Percentiles rank a stretch among this genome's conserved stretches.
Conservation (phyloP, 2,113 vertebrate species). For the Hippocampus barbouri region DNA sequence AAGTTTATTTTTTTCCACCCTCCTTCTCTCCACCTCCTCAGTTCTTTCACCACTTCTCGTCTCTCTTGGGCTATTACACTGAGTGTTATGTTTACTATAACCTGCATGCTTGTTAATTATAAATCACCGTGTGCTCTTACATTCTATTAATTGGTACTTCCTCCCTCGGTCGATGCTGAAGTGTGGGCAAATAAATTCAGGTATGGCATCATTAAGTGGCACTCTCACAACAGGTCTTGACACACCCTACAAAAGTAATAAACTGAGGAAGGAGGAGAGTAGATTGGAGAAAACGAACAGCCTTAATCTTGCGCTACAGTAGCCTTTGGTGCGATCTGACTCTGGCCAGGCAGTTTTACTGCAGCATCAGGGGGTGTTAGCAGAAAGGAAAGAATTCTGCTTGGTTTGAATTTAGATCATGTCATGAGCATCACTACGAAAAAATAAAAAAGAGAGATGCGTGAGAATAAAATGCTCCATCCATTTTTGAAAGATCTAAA, state of each 20-base stretch:
- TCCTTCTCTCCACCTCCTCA: conserved; percentile 77
- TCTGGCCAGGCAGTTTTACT: neutral
- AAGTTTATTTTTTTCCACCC: conserved; percentile 73
- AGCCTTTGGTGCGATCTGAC: conserved; percentile 7
- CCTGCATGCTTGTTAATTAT: conserved; percentile 97
- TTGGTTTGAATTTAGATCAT: no score
- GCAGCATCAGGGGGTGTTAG: neutral
- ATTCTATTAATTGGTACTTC: conserved; percentile 95
- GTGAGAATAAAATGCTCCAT: no score
- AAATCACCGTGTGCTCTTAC: conserved; percentile 92
- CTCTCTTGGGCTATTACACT: conserved; percentile 83
- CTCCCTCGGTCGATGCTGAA: conserved; percentile 67
- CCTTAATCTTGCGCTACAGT: conserved; percentile 41
- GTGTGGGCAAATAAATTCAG: conserved; percentile 85
- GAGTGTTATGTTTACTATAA: conserved; percentile 90
- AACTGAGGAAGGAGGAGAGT: conserved; percentile 31
- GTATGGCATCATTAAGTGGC: conserved; percentile 87
- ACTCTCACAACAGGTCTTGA: conserved; percentile 70
- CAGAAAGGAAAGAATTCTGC: neutral
- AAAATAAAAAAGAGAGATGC: no score
- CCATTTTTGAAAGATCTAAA: no score
- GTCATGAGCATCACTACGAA: no score
- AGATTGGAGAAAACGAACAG: conserved; percentile 20
- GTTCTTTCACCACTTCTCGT: conserved; percentile 63
- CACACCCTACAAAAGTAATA: conserved; percentile 57